Evolutionary conservation across 2,888 invertebrate genomes (phyloP).

Genomic region (Drosophila quinaria): DNA sequence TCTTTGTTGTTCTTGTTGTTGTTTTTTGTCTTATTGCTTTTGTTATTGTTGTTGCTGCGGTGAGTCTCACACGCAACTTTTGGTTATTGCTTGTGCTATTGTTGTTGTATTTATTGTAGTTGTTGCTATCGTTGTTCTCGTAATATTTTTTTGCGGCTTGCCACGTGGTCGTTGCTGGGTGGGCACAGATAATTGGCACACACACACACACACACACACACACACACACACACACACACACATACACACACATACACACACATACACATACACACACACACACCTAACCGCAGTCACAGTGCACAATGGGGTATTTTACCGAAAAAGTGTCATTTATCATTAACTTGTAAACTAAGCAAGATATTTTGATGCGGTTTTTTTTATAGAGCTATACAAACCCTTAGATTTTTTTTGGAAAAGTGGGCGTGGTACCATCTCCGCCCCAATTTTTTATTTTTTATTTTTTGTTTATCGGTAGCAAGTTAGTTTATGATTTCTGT

Average conservation of each 20-base stretch:
- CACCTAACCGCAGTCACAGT: no score
- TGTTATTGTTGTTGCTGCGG: constrained; percentile 25
- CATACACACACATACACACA: background rate
- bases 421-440: no score
- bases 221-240: constrained; percentile 23
- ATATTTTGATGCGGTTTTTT: no score
- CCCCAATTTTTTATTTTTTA: no score
- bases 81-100: constrained; percentile 37
- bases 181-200: constrained; percentile 61
- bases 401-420: no score
- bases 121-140: constrained; percentile 15
- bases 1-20: background rate
- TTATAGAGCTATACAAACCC: no score
- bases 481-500: no score
- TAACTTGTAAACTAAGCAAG: no score
- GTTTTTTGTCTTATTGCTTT: background rate
- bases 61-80: constrained; percentile 53
- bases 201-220: constrained; percentile 23
- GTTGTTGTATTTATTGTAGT: background rate
- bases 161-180: constrained; percentile 51
- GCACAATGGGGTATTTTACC: no score
- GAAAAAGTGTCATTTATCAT: no score
- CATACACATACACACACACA: no score
- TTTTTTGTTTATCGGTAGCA: no score
- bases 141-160: constrained; percentile 48